Conservation (phyloP, 2,888 invertebrate genomes). For the Crepidodera aurea region DNA sequence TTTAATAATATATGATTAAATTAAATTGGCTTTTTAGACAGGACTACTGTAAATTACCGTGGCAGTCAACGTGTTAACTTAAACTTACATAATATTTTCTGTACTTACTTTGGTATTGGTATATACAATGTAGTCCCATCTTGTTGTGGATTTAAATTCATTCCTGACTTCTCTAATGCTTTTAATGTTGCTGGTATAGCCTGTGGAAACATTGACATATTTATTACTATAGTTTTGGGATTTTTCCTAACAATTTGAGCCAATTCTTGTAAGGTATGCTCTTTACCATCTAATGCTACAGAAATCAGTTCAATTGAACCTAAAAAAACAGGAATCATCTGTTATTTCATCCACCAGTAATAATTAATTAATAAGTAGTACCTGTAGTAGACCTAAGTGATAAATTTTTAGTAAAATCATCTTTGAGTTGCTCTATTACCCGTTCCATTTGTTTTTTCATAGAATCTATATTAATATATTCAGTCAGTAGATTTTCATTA, state of each 20-base stretch:
- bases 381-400: slow-evolving; percentile 81
- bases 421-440: slow-evolving; percentile 75
- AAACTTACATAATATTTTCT: too few relatives aligned
- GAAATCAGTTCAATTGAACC: slow-evolving; percentile 80
- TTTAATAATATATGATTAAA: too few relatives aligned
- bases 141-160: slow-evolving; percentile 94
- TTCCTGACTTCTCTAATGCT: slow-evolving; percentile 80
- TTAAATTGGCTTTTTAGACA: too few relatives aligned
- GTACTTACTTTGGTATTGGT: slow-evolving; percentile 85
- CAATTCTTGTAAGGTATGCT: slow-evolving; percentile 85
- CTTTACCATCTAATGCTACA: slow-evolving; percentile 80
- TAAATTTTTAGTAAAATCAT: slow-evolving; percentile 81
- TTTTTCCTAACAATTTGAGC: slow-evolving; percentile 88
- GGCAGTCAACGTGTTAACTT: too few relatives aligned
- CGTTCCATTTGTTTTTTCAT: slow-evolving; percentile 73
- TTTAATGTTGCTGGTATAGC: slow-evolving; percentile 81
- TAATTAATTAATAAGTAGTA: slow-evolving; percentile 43
- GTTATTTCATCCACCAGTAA: background rate
- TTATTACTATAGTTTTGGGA: slow-evolving; percentile 85
- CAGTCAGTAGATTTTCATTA: slow-evolving; percentile 74
- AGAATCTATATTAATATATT: slow-evolving; percentile 74
- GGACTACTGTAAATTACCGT: too few relatives aligned
- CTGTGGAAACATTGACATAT: slow-evolving; percentile 86
- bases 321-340: slow-evolving; percentile 47
- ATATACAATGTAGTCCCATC: slow-evolving; percentile 91